Conservation (phyloP, 2,888 invertebrate species). For the Pheosia tremula region DNA sequence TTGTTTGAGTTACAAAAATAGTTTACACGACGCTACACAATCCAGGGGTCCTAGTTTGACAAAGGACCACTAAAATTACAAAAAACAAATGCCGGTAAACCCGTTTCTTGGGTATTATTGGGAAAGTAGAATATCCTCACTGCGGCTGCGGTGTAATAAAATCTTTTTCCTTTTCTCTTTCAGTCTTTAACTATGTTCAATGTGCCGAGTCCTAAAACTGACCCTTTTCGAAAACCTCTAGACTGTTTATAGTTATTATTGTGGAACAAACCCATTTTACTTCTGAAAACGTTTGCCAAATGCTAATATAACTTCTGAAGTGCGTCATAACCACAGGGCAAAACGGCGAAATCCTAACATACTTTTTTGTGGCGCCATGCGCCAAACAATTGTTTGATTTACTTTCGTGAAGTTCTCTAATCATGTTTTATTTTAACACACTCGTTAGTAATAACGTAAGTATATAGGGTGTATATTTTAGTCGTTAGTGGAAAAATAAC, state of each 20-base stretch:
- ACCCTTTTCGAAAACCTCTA: not conserved
- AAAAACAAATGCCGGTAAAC: no score
- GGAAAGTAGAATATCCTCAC: not conserved
- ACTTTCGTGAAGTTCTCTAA: no score
- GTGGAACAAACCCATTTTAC: not conserved
- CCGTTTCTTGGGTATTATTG: not conserved
- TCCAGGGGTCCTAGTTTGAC: no score
- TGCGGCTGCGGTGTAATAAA: not conserved
- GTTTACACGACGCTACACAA: no score
- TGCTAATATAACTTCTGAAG: not conserved
- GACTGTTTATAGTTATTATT: not conserved
- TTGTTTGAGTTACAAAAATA: no score
- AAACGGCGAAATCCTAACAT: not conserved
- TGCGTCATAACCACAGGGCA: not conserved
- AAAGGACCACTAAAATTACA: no score
- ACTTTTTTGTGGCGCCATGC: no score
- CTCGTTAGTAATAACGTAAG: no score
- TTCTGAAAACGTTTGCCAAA: constrained; percentile 1
- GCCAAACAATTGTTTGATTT: no score
- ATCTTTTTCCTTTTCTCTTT: not conserved
- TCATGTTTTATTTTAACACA: no score
- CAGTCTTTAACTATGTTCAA: not conserved
- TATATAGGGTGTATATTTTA: no score
- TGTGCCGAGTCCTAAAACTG: not conserved
- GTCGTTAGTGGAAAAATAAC: no score